A percentile compares a stretch with the other conserved stretches of the same genome.
These are phyloP conservation scores for Bubalus kerabau DNA, from an alignment of 2,113 vertebrate species.

Conservation along the genomic window DNA sequence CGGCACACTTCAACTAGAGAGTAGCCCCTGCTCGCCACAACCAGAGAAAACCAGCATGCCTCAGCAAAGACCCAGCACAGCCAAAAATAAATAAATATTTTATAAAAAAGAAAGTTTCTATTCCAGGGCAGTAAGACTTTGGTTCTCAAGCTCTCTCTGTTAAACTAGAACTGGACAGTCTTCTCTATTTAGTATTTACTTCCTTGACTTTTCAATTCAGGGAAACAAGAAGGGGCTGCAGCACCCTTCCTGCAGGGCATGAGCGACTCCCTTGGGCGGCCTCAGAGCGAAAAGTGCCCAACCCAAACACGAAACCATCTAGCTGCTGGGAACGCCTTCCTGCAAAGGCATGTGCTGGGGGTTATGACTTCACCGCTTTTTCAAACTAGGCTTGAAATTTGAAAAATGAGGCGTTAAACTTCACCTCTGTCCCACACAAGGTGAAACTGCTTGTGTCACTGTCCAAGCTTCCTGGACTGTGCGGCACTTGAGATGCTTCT, in stretches of 20 bases:
- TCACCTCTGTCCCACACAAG: background rate
- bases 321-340: background rate
- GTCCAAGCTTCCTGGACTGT: background rate
- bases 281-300: background rate
- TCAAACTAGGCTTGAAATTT: background rate
- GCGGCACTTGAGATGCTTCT: constrained; percentile 29
- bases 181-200: background rate
- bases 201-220: background rate
- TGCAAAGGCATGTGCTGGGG: background rate
- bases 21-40: background rate
- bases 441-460: background rate
- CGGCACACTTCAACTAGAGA: background rate
- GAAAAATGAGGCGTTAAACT: background rate
- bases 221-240: background rate
- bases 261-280: background rate
- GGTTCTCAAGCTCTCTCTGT: background rate
- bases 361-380: background rate
- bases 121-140: background rate
- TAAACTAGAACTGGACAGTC: background rate
- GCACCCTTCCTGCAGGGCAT: background rate
- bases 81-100: background rate
- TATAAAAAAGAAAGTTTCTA: background rate
- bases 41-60: background rate
- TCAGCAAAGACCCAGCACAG: background rate
- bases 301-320: background rate